These are phyloP conservation scores for Isaurus tuberculatus DNA, from an alignment of 92 coral and sea anemone genomes.

Conservation along the genomic window DNA sequence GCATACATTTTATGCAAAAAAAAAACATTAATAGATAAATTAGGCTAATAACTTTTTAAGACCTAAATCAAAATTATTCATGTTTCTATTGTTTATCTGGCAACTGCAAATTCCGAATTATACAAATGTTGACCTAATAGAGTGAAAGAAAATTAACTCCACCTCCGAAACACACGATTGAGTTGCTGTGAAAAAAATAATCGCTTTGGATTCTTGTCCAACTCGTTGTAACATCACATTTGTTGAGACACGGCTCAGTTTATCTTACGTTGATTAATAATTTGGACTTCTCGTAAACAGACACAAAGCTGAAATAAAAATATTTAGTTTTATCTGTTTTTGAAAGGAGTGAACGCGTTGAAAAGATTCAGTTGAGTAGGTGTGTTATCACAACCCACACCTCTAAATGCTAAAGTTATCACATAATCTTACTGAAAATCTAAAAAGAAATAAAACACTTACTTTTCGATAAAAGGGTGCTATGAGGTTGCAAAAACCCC, in stretches of 20 bases:
- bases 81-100: background rate
- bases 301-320: conserved; percentile 5
- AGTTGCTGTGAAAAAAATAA: background rate
- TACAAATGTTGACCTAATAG: background rate
- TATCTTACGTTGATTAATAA: background rate
- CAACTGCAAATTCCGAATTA: background rate
- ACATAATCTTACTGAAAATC: background rate
- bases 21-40: background rate
- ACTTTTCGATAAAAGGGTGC: background rate
- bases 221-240: background rate
- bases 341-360: background rate
- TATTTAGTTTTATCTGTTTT: background rate
- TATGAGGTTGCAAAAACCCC: background rate
- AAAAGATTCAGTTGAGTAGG: background rate
- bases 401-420: background rate
- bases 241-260: background rate
- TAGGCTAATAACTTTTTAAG: background rate
- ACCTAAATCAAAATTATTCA: background rate
- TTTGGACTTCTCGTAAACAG: background rate
- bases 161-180: background rate
- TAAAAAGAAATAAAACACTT: background rate
- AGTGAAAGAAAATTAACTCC: background rate
- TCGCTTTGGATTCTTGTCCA: background rate
- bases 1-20: background rate
- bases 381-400: background rate